These are phyloP conservation scores for Lysandra coridon DNA, from an alignment of 2,888 invertebrate genomes.

Conservation along the genomic window DNA sequence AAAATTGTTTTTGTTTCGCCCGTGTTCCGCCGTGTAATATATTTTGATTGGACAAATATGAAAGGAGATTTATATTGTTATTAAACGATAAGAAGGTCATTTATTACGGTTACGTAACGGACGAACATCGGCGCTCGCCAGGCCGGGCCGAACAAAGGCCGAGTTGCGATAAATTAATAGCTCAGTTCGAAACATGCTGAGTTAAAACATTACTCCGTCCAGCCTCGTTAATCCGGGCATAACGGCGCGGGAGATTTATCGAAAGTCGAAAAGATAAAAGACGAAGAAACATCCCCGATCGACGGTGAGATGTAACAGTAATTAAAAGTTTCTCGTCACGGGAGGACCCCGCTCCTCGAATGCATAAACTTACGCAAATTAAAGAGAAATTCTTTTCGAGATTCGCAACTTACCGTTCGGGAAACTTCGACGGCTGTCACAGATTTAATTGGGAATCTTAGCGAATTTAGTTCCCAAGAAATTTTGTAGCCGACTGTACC, in stretches of 20 bases:
- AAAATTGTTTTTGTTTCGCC: neutral
- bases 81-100: constrained; percentile 34
- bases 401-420: constrained; percentile 66
- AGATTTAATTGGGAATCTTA: constrained; percentile 77
- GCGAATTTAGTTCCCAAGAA: constrained; percentile 71
- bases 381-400: constrained; percentile 74
- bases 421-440: constrained; percentile 70
- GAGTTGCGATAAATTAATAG: constrained; percentile 58
- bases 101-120: constrained; percentile 34
- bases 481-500: constrained; percentile 24
- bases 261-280: constrained; percentile 48
- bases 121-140: constrained; percentile 33
- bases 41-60: constrained; percentile 24
- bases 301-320: constrained; percentile 55
- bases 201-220: constrained; percentile 58
- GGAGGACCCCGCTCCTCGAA: constrained; percentile 52
- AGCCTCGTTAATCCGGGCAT: constrained; percentile 55
- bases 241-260: constrained; percentile 47
- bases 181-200: constrained; percentile 47
- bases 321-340: constrained; percentile 68
- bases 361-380: constrained; percentile 79
- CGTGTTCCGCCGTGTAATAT: neutral
- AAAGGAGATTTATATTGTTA: constrained; percentile 25
- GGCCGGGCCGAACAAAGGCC: constrained; percentile 38
- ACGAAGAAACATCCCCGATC: constrained; percentile 51